A percentile compares a stretch with the other conserved stretches of the same genome.
Conservation (phyloP, 35 echinoderm and acorn worm genomes). For the Apostichopus parvimensis region DNA sequence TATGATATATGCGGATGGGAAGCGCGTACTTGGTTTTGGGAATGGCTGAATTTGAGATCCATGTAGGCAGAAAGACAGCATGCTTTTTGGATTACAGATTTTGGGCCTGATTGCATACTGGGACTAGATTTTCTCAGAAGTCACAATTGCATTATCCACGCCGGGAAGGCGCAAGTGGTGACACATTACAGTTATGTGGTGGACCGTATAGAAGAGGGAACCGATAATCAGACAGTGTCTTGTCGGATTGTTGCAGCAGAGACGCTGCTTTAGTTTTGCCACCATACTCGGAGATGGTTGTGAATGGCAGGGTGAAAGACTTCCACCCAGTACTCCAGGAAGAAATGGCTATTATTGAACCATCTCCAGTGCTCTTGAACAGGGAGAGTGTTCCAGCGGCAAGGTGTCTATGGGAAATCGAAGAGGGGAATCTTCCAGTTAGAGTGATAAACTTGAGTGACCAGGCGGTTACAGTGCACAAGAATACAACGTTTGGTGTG, state of each 20-base stretch:
- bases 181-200: background rate
- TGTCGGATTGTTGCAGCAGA: constrained; percentile 1
- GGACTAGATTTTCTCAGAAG: constrained; percentile 21
- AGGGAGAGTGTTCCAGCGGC: constrained; percentile 10
- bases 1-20: constrained; percentile 9
- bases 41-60: background rate
- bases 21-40: background rate
- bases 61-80: constrained; percentile 3
- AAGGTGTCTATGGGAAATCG: background rate
- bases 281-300: background rate
- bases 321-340: background rate
- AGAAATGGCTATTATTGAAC: background rate
- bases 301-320: constrained; percentile 19
- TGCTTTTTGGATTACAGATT: constrained; percentile 16
- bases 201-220: background rate
- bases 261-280: background rate
- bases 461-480: background rate
- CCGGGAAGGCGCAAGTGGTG: background rate
- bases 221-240: background rate
- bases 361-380: background rate
- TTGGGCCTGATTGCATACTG: constrained; percentile 3
- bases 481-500: constrained; percentile 7
- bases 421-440: background rate
- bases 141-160: background rate
- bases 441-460: constrained; percentile 13